These are phyloP conservation scores for Antidorcas marsupialis DNA, from an alignment of 2,113 vertebrate genomes.

Conservation along the genomic window DNA sequence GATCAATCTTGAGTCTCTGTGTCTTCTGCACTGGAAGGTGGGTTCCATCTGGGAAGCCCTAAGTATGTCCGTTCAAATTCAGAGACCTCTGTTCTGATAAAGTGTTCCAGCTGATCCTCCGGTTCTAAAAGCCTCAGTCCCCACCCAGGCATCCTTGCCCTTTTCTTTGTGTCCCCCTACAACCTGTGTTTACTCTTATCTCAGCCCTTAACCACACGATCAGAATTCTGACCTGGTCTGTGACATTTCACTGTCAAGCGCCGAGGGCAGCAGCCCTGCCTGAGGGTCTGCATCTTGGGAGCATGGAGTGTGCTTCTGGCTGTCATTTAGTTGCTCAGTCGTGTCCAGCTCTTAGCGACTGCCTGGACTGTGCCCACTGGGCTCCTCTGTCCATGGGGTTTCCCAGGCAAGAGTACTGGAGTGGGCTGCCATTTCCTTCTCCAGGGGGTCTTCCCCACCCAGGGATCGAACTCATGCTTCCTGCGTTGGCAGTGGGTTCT, in stretches of 20 bases:
- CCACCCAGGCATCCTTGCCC: too few relatives aligned
- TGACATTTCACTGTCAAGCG: not conserved
- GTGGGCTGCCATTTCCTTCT: not conserved
- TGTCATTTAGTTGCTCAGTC: accelerated
- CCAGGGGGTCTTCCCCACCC: not conserved
- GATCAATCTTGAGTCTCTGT: not conserved
- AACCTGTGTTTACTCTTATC: not conserved
- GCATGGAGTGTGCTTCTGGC: not conserved
- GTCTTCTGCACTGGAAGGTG: not conserved
- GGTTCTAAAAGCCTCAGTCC: not conserved
- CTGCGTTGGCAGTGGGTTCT: not conserved
- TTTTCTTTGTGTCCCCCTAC: not conserved
- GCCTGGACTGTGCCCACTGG: not conserved
- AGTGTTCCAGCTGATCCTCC: not conserved
- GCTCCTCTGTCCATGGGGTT: not conserved
- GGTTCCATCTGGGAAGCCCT: not conserved
- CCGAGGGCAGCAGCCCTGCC: not conserved
- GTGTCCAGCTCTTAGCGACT: not conserved
- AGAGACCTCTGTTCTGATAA: not conserved
- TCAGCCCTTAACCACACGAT: too few relatives aligned
- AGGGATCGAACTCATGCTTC: not conserved
- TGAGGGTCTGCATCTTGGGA: not conserved
- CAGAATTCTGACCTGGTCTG: not conserved
- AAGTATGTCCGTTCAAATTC: not conserved
- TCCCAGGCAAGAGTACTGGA: not conserved